These are phyloP conservation scores for Acanthis flammea DNA, from an alignment of 2,797 vertebrate genomes.

Conservation along the genomic window DNA sequence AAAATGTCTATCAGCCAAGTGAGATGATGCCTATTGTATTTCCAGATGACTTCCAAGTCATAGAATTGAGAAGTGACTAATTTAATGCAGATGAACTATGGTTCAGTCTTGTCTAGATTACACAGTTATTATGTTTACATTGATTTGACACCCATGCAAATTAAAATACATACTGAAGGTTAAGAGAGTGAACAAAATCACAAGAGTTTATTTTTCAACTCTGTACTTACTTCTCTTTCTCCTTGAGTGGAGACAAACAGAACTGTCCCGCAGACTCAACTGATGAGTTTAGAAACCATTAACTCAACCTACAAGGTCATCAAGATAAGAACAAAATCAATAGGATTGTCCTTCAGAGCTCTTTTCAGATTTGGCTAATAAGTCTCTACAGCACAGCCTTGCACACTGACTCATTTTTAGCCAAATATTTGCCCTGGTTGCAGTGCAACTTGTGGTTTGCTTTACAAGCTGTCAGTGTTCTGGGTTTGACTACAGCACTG, in stretches of 20 bases:
- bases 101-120: neutral
- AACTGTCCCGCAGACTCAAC: neutral
- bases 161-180: neutral
- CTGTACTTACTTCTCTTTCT: constrained; percentile 4
- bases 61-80: neutral
- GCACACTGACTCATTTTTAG: neutral
- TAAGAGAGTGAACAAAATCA: neutral
- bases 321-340: constrained; percentile 61
- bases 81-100: neutral
- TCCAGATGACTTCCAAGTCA: neutral
- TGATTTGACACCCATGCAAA: neutral
- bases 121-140: neutral
- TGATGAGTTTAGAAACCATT: constrained; percentile 53
- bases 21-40: neutral
- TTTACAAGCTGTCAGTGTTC: neutral
- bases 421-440: constrained; percentile 56
- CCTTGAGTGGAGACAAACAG: constrained; percentile 56
- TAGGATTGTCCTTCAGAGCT: neutral
- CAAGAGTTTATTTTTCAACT: neutral
- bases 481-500: neutral
- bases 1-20: neutral
- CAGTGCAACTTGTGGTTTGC: constrained; percentile 34
- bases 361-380: neutral
- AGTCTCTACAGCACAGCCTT: neutral
- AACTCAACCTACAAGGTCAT: constrained; percentile 60